Evolutionary conservation across 2,113 vertebrate genomes (phyloP).

Genomic region (Panurus biarmicus): DNA sequence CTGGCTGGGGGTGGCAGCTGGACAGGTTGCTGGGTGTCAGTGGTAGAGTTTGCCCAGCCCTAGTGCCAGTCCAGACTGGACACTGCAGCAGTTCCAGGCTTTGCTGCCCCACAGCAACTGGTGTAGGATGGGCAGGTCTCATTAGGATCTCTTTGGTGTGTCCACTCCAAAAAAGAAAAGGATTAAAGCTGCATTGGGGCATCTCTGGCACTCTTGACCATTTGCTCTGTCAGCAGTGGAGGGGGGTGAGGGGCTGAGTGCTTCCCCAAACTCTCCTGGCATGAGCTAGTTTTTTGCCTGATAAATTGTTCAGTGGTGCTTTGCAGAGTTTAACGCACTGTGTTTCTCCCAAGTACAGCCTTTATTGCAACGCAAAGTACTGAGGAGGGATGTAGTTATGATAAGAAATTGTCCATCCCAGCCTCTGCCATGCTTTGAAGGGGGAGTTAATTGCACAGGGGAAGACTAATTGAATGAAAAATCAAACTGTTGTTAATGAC

Average conservation of each 20-base stretch:
- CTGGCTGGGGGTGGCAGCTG: background rate
- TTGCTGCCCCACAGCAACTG: fast-evolving
- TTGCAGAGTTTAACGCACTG: background rate
- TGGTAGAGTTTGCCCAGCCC: background rate
- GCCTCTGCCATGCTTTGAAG: conserved; percentile 18
- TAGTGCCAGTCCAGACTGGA: background rate
- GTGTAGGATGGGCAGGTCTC: background rate
- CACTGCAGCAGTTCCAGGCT: background rate
- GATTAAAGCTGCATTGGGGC: background rate
- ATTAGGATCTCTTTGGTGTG: fast-evolving
- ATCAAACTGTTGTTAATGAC: conserved; percentile 40
- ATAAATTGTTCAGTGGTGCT: conserved; percentile 61
- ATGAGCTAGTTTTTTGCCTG: conserved; percentile 58
- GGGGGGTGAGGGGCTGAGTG: background rate
- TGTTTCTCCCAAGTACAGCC: conserved; percentile 54
- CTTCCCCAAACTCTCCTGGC: background rate
- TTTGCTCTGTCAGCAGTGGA: background rate
- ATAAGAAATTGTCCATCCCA: conserved; percentile 67
- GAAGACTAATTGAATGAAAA: conserved; percentile 77
- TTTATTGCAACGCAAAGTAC: conserved; percentile 74
- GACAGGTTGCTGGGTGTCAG: fast-evolving
- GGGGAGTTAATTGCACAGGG: background rate
- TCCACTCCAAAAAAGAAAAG: background rate
- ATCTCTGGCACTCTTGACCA: background rate
- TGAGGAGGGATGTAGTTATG: conserved; percentile 70